Percentiles rank a stretch among this genome's conserved stretches.
phyloP scores from a whole-genome alignment of 1,140 invertebrate species.

The Brachionus koreanus region DNA sequence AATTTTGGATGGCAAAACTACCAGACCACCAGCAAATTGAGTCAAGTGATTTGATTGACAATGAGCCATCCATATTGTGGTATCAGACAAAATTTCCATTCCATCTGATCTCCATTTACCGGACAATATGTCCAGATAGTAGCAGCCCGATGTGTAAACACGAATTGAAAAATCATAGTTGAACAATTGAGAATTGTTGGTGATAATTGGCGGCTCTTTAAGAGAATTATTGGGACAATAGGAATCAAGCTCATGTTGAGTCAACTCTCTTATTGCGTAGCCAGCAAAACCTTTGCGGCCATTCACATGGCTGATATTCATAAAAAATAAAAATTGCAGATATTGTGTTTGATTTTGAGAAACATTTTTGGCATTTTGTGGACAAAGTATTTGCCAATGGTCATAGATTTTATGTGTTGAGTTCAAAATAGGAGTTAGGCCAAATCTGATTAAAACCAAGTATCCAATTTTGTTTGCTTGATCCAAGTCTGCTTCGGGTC shows the following conservation, averaged over 20 bases:
- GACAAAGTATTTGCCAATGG: conserved; percentile 15
- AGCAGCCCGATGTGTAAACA: background rate
- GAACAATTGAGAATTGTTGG: background rate
- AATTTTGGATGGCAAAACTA: conserved; percentile 57
- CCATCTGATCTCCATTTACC: background rate
- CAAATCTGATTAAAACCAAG: background rate
- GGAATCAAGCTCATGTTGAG: background rate
- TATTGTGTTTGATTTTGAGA: background rate
- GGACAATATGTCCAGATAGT: background rate
- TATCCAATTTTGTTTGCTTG: background rate
- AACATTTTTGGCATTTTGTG: background rate
- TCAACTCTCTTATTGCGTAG: background rate
- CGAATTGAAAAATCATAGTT: background rate
- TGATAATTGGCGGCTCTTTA: background rate
- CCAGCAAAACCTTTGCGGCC: background rate
- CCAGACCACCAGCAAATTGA: conserved; percentile 56
- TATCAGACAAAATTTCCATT: background rate
- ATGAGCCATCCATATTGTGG: conserved; percentile 44
- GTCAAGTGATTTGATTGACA: conserved; percentile 57
- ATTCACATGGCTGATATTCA: background rate
- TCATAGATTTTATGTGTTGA: background rate
- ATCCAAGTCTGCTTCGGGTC: background rate
- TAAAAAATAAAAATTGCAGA: background rate
- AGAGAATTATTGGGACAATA: background rate
- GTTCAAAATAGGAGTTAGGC: background rate